These are phyloP conservation scores for Saccostrea echinata DNA, from an alignment of 1,140 invertebrate species.

Conservation along the genomic window DNA sequence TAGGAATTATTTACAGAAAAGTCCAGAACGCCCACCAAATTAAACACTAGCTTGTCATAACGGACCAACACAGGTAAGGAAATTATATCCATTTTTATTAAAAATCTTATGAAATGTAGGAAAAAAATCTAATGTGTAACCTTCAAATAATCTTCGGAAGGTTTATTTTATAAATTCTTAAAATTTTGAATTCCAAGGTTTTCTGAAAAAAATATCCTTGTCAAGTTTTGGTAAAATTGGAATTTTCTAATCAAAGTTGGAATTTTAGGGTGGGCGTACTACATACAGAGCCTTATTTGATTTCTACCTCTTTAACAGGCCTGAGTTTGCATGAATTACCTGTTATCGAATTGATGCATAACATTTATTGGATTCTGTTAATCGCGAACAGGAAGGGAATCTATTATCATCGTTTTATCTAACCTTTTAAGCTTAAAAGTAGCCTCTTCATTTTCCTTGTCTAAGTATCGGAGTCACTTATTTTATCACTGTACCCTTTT, in stretches of 20 bases:
- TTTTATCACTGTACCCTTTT: too few relatives aligned
- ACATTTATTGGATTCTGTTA: background rate
- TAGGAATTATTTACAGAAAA: conserved; percentile 24
- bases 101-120: too few relatives aligned
- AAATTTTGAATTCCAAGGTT: too few relatives aligned
- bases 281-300: background rate
- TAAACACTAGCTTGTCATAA: background rate
- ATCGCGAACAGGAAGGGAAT: background rate
- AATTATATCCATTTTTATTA: background rate
- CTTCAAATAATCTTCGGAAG: too few relatives aligned
- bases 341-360: background rate
- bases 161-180: too few relatives aligned
- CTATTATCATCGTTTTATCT: too few relatives aligned
- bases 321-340: background rate
- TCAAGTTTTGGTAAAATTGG: background rate
- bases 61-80: background rate
- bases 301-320: background rate
- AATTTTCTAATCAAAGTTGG: background rate
- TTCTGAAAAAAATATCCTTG: too few relatives aligned
- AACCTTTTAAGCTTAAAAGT: too few relatives aligned
- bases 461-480: too few relatives aligned
- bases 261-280: background rate
- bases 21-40: conserved; percentile 5
- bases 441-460: too few relatives aligned
- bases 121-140: too few relatives aligned